Evolutionary conservation across 2,888 invertebrate species (phyloP).

Genomic region (Cephus nigrinus): DNA sequence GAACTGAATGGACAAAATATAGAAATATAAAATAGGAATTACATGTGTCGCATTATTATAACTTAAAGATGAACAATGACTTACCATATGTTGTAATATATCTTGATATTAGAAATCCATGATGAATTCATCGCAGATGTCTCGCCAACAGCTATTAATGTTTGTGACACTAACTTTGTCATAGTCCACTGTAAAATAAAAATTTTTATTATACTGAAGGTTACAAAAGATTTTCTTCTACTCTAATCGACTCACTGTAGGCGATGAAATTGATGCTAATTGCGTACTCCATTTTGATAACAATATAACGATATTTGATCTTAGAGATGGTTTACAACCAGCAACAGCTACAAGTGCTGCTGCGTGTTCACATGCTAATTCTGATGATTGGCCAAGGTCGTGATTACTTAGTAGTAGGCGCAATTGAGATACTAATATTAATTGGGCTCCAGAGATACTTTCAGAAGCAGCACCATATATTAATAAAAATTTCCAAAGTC

Average conservation of each 20-base stretch:
- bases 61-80: not conserved
- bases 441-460: slow-evolving; percentile 47
- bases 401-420: slow-evolving; percentile 51
- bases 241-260: slow-evolving; percentile 39
- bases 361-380: slow-evolving; percentile 57
- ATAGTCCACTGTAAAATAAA: slow-evolving; percentile 48
- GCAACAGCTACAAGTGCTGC: slow-evolving; percentile 52
- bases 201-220: not conserved
- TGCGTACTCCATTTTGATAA: slow-evolving; percentile 59
- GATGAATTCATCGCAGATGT: slow-evolving; percentile 36
- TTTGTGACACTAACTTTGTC: slow-evolving; percentile 51
- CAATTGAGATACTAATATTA: slow-evolving; percentile 51
- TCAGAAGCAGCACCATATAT: slow-evolving; percentile 45
- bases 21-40: not conserved
- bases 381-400: slow-evolving; percentile 49
- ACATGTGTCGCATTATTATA: not conserved
- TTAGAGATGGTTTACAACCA: slow-evolving; percentile 39
- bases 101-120: slow-evolving; percentile 40
- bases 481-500: slow-evolving; percentile 57
- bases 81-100: slow-evolving; percentile 52
- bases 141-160: slow-evolving; percentile 42
- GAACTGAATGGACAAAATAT: slow-evolving; percentile 52
- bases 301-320: slow-evolving; percentile 41
- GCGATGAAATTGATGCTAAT: slow-evolving; percentile 32
- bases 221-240: not conserved